Evolutionary conservation across 2,888 invertebrate genomes (phyloP).

Genomic region (Tribolium freemani): DNA sequence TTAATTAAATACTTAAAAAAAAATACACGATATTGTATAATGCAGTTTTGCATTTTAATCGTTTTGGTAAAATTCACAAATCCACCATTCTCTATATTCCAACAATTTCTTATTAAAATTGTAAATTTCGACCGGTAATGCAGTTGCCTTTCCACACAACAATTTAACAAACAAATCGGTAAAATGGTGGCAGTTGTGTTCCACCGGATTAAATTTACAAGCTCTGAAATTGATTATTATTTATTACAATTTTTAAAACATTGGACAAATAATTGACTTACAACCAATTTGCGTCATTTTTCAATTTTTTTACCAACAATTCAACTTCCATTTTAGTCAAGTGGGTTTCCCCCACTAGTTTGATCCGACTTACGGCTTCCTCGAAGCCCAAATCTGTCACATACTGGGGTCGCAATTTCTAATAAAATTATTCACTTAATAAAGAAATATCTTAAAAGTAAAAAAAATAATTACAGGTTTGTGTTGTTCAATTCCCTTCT

Average conservation of each 20-base stretch:
- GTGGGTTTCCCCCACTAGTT: not conserved
- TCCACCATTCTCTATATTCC: not conserved
- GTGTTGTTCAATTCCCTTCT: not conserved
- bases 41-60: no score
- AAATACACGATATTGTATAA: no score
- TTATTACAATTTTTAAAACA: not conserved
- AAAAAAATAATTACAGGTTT: not conserved
- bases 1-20: no score
- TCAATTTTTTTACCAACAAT: not conserved
- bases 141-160: not conserved
- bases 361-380: not conserved
- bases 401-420: not conserved
- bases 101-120: not conserved
- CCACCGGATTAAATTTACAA: not conserved
- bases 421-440: not conserved
- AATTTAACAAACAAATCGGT: not conserved
- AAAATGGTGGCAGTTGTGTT: conserved; percentile 14
- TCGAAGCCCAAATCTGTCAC: not conserved
- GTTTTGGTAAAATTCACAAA: not conserved
- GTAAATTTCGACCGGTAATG: not conserved
- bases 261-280: not conserved
- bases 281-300: not conserved
- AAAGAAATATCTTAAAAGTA: not conserved
- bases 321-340: not conserved
- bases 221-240: not conserved